These are phyloP conservation scores for Drosophila lacteicornis DNA, from an alignment of 1,140 invertebrate species.

Conservation along the genomic window DNA sequence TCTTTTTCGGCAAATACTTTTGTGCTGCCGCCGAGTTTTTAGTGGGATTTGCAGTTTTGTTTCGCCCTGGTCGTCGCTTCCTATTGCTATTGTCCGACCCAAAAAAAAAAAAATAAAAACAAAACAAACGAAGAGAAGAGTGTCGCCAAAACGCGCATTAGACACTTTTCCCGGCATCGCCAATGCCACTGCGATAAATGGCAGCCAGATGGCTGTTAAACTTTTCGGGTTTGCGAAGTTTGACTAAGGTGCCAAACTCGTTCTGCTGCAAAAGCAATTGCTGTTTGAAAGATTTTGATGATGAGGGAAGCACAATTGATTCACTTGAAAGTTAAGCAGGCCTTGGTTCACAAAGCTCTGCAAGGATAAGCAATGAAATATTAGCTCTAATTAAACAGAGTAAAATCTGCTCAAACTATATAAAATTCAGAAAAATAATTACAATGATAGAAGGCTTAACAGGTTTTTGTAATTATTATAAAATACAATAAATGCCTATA, in stretches of 20 bases:
- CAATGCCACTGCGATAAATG: conserved; percentile 61
- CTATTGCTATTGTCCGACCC: conserved; percentile 32
- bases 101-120: conserved; percentile 24
- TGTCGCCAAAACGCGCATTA: conserved; percentile 61
- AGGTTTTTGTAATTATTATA: no score
- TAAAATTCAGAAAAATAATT: no score
- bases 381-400: neutral
- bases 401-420: neutral
- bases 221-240: conserved; percentile 39
- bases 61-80: conserved; percentile 30
- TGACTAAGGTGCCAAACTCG: conserved; percentile 36
- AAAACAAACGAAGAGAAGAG: neutral
- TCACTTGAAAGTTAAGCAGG: conserved; percentile 27
- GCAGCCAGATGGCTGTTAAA: conserved; percentile 58
- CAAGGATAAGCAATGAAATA: neutral
- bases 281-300: conserved; percentile 54
- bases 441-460: no score
- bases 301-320: conserved; percentile 48
- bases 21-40: conserved; percentile 66
- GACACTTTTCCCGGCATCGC: conserved; percentile 41
- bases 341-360: conserved; percentile 1
- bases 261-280: conserved; percentile 42
- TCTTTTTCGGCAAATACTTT: conserved; percentile 64
- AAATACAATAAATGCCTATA: no score
- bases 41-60: conserved; percentile 70